Percentiles rank a stretch among this genome's conserved stretches.
Evolutionary conservation across 30 jellyfish, hydroid and myxozoan species (phyloP).

Genomic region (Turritopsis rubra): DNA sequence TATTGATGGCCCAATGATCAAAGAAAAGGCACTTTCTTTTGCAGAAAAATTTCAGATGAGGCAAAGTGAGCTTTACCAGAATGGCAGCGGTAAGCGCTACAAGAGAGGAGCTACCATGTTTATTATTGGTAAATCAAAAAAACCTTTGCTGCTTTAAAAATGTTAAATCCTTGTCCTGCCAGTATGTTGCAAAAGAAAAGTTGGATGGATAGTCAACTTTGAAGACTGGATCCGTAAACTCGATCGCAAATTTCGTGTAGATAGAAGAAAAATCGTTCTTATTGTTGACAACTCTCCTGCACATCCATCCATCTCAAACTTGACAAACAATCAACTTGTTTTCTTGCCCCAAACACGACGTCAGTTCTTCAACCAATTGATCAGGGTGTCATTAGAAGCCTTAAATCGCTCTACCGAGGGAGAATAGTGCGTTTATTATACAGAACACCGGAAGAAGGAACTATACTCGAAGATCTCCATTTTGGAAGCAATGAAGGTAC

Average conservation of each 20-base stretch:
- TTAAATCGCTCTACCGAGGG: no score
- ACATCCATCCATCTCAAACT: conserved; percentile 21
- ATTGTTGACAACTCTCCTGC: conserved; percentile 15
- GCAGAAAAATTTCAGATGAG: neutral
- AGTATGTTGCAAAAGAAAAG: neutral
- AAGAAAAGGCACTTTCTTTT: neutral
- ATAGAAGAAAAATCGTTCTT: conserved; percentile 1
- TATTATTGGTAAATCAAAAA: neutral
- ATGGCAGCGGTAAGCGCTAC: neutral
- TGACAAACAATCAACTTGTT: conserved; percentile 16
- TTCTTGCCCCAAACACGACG: conserved; percentile 12
- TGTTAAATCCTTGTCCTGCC: neutral
- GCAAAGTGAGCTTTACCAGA: neutral
- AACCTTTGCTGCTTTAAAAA: neutral
- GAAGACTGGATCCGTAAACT: conserved; percentile 18
- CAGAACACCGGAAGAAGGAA: no score
- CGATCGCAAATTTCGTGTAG: conserved; percentile 12
- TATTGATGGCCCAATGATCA: neutral
- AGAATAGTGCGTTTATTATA: no score
- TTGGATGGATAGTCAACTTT: neutral
- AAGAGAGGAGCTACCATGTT: no score
- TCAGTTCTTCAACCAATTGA: no score
- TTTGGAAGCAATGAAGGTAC: no score
- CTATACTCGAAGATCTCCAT: no score
- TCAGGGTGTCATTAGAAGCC: no score